Percentiles rank a stretch among this genome's conserved stretches.
phyloP scores from a whole-genome alignment of 2,888 invertebrate genomes.

The Drosophila quinaria region DNA sequence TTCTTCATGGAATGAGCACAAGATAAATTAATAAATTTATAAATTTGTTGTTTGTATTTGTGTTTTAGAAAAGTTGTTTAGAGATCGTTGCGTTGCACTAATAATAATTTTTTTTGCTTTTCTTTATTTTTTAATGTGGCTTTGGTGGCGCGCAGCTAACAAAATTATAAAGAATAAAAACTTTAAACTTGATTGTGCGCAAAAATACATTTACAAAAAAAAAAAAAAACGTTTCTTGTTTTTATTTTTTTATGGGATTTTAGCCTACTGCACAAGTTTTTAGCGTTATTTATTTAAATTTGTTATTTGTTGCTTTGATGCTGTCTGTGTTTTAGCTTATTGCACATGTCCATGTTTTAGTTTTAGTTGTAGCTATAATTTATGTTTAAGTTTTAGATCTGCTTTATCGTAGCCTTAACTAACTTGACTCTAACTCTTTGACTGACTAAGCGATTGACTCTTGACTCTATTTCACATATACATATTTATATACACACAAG shows the following conservation, averaged over 20 bases:
- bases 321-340: constrained; percentile 41
- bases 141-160: constrained; percentile 51
- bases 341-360: constrained; percentile 55
- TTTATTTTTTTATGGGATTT: constrained; percentile 27
- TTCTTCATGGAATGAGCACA: constrained; percentile 79
- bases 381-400: constrained; percentile 32
- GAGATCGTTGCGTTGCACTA: constrained; percentile 81
- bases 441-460: constrained; percentile 66
- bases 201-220: constrained; percentile 18
- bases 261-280: constrained; percentile 43
- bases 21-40: constrained; percentile 72
- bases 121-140: constrained; percentile 52
- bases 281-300: not conserved
- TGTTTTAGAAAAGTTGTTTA: constrained; percentile 60
- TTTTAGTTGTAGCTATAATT: constrained; percentile 19
- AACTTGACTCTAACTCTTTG: constrained; percentile 41
- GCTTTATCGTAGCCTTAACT: constrained; percentile 34
- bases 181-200: constrained; percentile 47
- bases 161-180: constrained; percentile 20
- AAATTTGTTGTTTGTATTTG: constrained; percentile 45
- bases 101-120: constrained; percentile 63
- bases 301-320: not conserved
- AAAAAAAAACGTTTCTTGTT: not conserved
- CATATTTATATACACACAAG: constrained; percentile 23
- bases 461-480: constrained; percentile 27